A percentile compares a stretch with the other conserved stretches of the same genome.
Conservation (phyloP, 2,797 vertebrate genomes). For the Acrossocheilus fasciatus region DNA sequence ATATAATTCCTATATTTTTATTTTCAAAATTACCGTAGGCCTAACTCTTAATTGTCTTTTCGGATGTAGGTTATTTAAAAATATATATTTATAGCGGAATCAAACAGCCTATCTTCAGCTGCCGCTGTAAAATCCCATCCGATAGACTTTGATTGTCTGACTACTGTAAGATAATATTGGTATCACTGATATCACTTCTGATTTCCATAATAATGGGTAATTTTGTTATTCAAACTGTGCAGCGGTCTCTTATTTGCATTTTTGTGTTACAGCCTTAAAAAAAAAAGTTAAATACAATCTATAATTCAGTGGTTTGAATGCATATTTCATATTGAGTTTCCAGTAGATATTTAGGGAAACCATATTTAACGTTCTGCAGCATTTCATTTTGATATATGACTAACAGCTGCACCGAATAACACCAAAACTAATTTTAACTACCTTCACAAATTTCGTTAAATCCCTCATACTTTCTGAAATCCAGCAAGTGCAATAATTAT, state of each 20-base stretch:
- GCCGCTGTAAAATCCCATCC: not conserved
- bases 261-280: not conserved
- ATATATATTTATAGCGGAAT: not conserved
- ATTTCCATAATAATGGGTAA: not conserved
- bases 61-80: not conserved
- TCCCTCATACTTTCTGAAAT: not conserved
- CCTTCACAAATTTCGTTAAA: not conserved
- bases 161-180: not conserved
- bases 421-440: not conserved
- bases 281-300: not conserved
- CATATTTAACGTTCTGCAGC: not conserved
- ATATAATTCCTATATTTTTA: not conserved
- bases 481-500: constrained; percentile 11
- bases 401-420: not conserved
- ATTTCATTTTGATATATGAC: not conserved
- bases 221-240: not conserved
- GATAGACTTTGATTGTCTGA: not conserved
- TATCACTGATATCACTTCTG: not conserved
- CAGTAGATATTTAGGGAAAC: not conserved
- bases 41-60: not conserved
- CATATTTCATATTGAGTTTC: not conserved
- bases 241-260: not conserved
- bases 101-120: not conserved
- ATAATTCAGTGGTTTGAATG: not conserved
- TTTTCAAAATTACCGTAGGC: not conserved